A percentile compares a stretch with the other conserved stretches of the same genome.
These are phyloP conservation scores for Eugnorisma glareosa DNA, from an alignment of 2,888 invertebrate genomes.

Conservation along the genomic window DNA sequence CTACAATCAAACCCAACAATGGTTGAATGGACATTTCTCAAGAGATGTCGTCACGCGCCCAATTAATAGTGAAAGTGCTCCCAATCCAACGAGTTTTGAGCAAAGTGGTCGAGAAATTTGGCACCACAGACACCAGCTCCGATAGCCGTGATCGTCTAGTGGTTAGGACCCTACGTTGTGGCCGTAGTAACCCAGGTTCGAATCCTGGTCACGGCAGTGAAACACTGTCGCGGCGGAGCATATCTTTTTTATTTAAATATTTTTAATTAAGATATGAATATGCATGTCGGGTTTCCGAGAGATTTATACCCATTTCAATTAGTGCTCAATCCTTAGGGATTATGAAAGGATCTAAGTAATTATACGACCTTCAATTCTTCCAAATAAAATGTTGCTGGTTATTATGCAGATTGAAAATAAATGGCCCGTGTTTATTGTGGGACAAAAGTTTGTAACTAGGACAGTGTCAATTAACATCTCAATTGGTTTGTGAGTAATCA, in stretches of 20 bases:
- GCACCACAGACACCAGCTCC: conserved; percentile 69
- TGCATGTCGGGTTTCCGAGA: conserved; percentile 17
- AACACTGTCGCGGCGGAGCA: conserved; percentile 70
- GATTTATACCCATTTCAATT: conserved; percentile 43
- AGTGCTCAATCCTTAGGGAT: conserved; percentile 30
- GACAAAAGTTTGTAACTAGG: neutral
- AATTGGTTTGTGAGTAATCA: neutral
- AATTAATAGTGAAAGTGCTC: conserved; percentile 48
- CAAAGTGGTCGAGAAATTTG: conserved; percentile 24
- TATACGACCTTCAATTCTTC: neutral
- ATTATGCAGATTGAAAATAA: neutral
- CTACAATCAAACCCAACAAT: conserved; percentile 20
- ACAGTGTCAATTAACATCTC: neutral
- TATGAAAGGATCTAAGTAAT: neutral
- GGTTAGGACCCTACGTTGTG: conserved; percentile 95
- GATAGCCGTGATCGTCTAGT: conserved; percentile 77
- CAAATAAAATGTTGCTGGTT: neutral
- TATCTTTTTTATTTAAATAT: conserved; percentile 38
- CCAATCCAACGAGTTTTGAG: conserved; percentile 22
- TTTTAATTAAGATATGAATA: conserved; percentile 43
- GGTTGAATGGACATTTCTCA: conserved; percentile 23
- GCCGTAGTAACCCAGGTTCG: conserved; percentile 94
- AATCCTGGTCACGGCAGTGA: conserved; percentile 91
- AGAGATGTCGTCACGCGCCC: conserved; percentile 28
- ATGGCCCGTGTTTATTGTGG: neutral